Conservation (phyloP, 2,888 invertebrate species). For the Siphlonurus alternatus region DNA sequence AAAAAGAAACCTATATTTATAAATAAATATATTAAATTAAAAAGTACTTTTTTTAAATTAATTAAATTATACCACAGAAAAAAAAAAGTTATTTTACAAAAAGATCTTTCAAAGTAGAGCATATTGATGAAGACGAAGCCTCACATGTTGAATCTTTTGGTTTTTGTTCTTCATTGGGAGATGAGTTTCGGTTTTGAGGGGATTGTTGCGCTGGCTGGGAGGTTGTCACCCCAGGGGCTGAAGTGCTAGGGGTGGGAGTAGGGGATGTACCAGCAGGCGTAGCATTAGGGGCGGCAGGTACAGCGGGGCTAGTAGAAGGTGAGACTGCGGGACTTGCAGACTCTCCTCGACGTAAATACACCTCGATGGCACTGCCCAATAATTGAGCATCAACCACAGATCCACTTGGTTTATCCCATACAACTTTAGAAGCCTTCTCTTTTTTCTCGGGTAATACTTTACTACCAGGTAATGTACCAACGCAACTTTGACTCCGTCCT, state of each 20-base stretch:
- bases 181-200: conserved; percentile 21
- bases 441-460: neutral
- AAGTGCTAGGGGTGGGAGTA: conserved; percentile 4
- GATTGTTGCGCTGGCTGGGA: conserved; percentile 18
- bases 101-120: conserved; percentile 68
- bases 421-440: conserved; percentile 30
- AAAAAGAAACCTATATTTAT: too few relatives aligned
- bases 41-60: neutral
- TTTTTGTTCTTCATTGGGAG: conserved; percentile 33
- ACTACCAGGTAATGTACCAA: neutral
- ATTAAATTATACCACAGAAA: neutral
- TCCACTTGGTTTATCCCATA: conserved; percentile 60
- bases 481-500: neutral
- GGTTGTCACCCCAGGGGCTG: conserved; percentile 6
- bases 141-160: conserved; percentile 36
- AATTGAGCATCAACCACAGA: conserved; percentile 66
- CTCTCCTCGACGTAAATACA: conserved; percentile 34
- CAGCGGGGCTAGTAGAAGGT: conserved; percentile 15
- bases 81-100: conserved; percentile 52
- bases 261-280: conserved; percentile 16
- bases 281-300: conserved; percentile 10
- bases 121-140: conserved; percentile 41
- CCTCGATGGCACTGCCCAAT: conserved; percentile 69
- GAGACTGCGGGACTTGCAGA: conserved; percentile 13
- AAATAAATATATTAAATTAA: too few relatives aligned